Conservation (phyloP, 2,797 vertebrate genomes). For the Microctenopoma stevenorrisi region DNA sequence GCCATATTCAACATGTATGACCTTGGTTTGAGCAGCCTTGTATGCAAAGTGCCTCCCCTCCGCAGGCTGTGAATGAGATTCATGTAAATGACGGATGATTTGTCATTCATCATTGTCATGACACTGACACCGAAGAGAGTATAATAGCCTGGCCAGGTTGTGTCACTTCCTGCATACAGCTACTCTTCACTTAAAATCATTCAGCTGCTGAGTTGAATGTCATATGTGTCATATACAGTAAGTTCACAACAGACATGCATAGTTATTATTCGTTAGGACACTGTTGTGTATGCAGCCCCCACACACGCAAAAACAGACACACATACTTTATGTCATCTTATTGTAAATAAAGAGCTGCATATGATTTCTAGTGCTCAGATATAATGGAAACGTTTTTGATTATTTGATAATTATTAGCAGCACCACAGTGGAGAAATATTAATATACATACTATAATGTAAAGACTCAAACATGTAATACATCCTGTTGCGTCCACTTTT, state of each 20-base stretch:
- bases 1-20: slow-evolving; percentile 50
- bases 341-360: neutral
- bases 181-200: slow-evolving; percentile 47
- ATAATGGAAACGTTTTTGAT: neutral
- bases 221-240: slow-evolving; percentile 51
- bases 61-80: slow-evolving; percentile 54
- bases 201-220: slow-evolving; percentile 43
- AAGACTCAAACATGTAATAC: slow-evolving; percentile 14
- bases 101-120: slow-evolving; percentile 72
- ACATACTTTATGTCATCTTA: slow-evolving; percentile 1
- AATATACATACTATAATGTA: neutral
- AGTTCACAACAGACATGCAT: neutral
- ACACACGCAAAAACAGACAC: neutral
- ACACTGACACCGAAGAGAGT: slow-evolving; percentile 67
- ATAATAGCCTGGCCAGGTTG: slow-evolving; percentile 51
- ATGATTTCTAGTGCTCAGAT: neutral
- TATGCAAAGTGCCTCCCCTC: slow-evolving; percentile 53
- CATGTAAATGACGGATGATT: slow-evolving; percentile 72
- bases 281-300: neutral
- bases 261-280: slow-evolving; percentile 4
- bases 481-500: neutral
- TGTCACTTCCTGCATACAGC: slow-evolving; percentile 66
- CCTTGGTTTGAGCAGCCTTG: slow-evolving; percentile 66
- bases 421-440: neutral
- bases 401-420: neutral